phyloP scores from a whole-genome alignment of 2,888 invertebrate species.

The Quadroppia sp. region DNA sequence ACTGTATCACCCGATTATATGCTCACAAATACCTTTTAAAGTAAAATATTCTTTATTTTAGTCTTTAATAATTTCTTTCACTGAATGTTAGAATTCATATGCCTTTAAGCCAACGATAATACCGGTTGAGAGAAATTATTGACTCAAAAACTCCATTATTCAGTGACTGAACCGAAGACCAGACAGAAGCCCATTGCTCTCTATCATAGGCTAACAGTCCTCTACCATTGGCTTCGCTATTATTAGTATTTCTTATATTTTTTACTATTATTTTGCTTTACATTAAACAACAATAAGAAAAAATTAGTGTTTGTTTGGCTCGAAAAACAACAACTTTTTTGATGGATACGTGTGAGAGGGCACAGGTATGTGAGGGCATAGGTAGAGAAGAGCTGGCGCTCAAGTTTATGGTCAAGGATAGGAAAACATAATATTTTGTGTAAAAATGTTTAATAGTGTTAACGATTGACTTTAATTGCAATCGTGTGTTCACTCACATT shows the following conservation, averaged over 20 bases:
- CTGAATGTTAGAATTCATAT: not conserved
- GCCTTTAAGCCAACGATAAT: constrained; percentile 13
- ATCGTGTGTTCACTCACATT: not conserved
- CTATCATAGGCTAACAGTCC: not conserved
- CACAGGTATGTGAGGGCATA: not conserved
- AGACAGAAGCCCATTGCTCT: not conserved
- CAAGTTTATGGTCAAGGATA: not conserved
- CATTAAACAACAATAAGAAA: constrained; percentile 9
- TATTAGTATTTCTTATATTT: not conserved
- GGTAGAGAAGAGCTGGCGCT: not conserved
- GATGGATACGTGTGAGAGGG: constrained; percentile 8
- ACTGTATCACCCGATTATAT: not conserved
- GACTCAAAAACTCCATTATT: constrained; percentile 11
- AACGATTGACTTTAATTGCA: not conserved
- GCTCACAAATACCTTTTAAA: not conserved
- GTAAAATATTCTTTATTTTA: not conserved
- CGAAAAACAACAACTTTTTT: constrained; percentile 28
- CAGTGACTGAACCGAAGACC: constrained; percentile 13
- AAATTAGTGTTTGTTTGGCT: not conserved
- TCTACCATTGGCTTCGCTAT: not conserved
- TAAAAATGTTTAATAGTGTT: constrained; percentile 22
- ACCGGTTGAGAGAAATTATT: constrained; percentile 22
- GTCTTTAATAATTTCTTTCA: not conserved
- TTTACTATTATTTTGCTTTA: not conserved
- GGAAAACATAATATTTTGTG: not conserved